Evolutionary conservation across 2,797 vertebrate species (phyloP), one percentile per base, ranked within the genome.

Genomic region (Acrossocheilus wenchowensis): DNA sequence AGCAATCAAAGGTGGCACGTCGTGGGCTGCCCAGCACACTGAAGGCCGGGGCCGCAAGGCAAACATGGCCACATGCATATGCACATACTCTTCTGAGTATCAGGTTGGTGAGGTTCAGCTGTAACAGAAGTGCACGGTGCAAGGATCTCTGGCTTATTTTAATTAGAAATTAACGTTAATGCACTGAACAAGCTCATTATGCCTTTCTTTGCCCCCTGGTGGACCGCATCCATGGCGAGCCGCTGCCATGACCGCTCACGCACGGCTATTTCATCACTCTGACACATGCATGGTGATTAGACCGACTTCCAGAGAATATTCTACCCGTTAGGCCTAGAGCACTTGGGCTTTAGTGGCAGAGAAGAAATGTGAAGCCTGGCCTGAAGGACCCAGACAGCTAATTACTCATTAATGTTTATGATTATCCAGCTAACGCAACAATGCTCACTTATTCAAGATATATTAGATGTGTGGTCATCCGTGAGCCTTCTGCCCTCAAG

Each of bases 331-430:
- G 92, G 95, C 92, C 93, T 88, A 86, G 90, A 94, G 94, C 93
- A 77, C 57, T 86, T 83, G 82, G 89, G 90, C 89, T 88, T 90
- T 89, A 91, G 88, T 72, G 15, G 87, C 90, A 93, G 87, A 93
- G 91, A 84, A 91, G 88, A 93, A 93, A 94, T 91, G 90, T 83
- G 88, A 91, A 90, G 80, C 84, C 92, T 89, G 81, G 92, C 93
- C 93, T 10, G 68, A 26, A 92, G 93, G 90, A 87, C 83, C 84
- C 87, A 30, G 85, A 89, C 88, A 93, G 90, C 91, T 94, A 94
- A 95, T 95, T 95, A 95, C 93, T 92, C 90, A 93, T 94, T 94
- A 94, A 92, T 93, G 92, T 94, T 94, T 92, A 92, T 92, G 93
- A 94, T 94, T 93, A 95, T 89, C 87, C 86, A 89, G 91, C 86